phyloP scores from a whole-genome alignment of 1,140 invertebrate species.

The Zophobas morio region DNA sequence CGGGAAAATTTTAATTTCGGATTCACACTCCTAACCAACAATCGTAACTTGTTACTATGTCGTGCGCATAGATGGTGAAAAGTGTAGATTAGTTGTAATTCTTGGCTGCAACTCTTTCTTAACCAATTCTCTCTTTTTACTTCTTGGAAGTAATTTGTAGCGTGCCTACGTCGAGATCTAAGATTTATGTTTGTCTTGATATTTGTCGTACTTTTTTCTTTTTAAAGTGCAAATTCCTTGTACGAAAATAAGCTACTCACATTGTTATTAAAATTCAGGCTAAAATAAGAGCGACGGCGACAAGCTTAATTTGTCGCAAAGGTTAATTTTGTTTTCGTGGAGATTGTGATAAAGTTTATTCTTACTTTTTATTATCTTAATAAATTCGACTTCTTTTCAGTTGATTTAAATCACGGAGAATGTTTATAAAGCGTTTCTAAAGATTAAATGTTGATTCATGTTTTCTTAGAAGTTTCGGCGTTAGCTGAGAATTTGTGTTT shows the following conservation, averaged over 20 bases:
- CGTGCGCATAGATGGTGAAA: not conserved
- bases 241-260: not conserved
- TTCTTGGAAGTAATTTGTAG: not conserved
- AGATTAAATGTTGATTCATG: too few relatives aligned
- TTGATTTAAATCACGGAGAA: too few relatives aligned
- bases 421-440: too few relatives aligned
- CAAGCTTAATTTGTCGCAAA: not conserved
- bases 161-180: not conserved
- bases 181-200: too few relatives aligned
- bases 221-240: not conserved
- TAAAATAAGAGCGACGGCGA: not conserved
- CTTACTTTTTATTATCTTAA: not conserved
- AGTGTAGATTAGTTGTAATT: constrained; percentile 1
- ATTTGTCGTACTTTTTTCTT: too few relatives aligned
- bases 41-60: not conserved
- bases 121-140: not conserved
- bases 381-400: too few relatives aligned
- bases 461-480: too few relatives aligned
- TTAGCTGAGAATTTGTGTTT: too few relatives aligned
- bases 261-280: too few relatives aligned
- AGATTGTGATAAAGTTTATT: not conserved
- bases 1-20: too few relatives aligned
- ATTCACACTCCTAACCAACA: not conserved
- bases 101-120: not conserved
- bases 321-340: not conserved